phyloP scores from a whole-genome alignment of 2,797 vertebrate species.

The Lutjanus campechanus region DNA sequence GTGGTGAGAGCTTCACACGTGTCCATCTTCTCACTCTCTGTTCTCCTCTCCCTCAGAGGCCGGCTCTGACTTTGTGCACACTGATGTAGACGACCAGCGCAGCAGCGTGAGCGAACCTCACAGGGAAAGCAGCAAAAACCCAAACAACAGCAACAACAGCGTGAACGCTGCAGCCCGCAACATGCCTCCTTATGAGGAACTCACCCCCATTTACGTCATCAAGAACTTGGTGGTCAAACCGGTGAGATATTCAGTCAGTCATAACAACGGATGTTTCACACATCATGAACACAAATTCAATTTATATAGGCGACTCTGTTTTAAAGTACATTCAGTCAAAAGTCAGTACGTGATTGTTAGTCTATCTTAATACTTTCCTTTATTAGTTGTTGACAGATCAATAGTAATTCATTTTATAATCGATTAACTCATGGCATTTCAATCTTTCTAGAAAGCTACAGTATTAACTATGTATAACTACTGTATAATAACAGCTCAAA shows the following conservation, averaged over 20 bases:
- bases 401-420: neutral
- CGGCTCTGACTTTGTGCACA: constrained; percentile 78
- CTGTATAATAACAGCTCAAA: no score
- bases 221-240: constrained; percentile 79
- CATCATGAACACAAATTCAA: neutral
- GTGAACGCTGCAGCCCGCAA: constrained; percentile 28
- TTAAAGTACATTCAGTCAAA: neutral
- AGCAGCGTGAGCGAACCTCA: constrained; percentile 63
- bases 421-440: neutral
- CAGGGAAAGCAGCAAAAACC: constrained; percentile 28
- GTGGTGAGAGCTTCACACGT: neutral
- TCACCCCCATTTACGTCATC: constrained; percentile 74
- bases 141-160: constrained; percentile 21
- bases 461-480: neutral
- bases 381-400: no score
- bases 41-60: constrained; percentile 60
- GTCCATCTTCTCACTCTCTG: neutral
- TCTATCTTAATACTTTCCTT: neutral
- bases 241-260: constrained; percentile 67
- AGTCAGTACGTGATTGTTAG: neutral
- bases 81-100: constrained; percentile 72
- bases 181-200: constrained; percentile 55
- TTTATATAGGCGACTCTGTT: neutral
- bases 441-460: neutral
- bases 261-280: neutral